These are phyloP conservation scores for Panonychus citri DNA, from an alignment of 1,140 invertebrate species.

Conservation along the genomic window DNA sequence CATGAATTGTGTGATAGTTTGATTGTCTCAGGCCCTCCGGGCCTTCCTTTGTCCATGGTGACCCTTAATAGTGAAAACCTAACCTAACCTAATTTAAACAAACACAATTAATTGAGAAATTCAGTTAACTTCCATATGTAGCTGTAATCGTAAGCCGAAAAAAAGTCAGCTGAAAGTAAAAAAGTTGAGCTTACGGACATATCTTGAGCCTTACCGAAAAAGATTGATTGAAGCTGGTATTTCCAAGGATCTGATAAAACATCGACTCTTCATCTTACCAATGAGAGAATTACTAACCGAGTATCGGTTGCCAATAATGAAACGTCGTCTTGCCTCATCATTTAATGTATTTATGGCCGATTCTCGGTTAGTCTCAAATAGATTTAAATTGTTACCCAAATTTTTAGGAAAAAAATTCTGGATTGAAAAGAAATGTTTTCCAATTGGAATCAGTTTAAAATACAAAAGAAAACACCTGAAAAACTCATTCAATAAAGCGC, in stretches of 20 bases:
- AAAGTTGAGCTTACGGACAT: too few relatives aligned
- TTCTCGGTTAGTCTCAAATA: slow-evolving; percentile 5
- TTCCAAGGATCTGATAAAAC: background rate
- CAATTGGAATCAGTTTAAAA: background rate
- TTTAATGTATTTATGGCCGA: slow-evolving; percentile 23
- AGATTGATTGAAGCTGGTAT: background rate
- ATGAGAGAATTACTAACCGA: slow-evolving; percentile 22
- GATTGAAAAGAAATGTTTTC: background rate
- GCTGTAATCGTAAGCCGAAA: too few relatives aligned
- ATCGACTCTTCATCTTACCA: slow-evolving; percentile 17
- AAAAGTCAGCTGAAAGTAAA: too few relatives aligned
- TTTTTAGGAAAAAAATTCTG: background rate
- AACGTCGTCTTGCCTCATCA: slow-evolving; percentile 18
- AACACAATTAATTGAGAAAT: too few relatives aligned
- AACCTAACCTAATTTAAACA: too few relatives aligned
- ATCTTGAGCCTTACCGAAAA: too few relatives aligned
- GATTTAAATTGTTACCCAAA: background rate
- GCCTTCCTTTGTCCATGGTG: too few relatives aligned
- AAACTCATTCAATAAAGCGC: background rate
- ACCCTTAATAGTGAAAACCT: too few relatives aligned
- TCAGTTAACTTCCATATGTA: too few relatives aligned
- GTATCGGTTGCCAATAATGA: slow-evolving; percentile 22
- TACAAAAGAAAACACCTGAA: background rate
- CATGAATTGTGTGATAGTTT: too few relatives aligned
- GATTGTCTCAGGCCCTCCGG: too few relatives aligned